A percentile compares a stretch with the other conserved stretches of the same genome.
phyloP scores from a whole-genome alignment of 2,113 vertebrate genomes.

The Corythornis madagascariensis region DNA sequence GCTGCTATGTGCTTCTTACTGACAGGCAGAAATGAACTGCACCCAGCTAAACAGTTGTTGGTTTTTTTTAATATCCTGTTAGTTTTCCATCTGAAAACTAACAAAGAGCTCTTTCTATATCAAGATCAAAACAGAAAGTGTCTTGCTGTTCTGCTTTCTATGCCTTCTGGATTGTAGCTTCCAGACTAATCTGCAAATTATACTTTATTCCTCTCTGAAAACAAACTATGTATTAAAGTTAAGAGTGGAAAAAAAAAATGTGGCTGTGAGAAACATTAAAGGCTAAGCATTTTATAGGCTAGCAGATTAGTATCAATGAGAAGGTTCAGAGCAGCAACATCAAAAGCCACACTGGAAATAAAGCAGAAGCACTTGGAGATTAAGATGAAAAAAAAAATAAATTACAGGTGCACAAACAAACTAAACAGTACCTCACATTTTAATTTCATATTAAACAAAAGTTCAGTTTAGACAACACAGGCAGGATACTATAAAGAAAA shows the following conservation, averaged over 20 bases:
- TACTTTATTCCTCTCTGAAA: not conserved
- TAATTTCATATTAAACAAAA: not conserved
- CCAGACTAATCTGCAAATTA: not conserved
- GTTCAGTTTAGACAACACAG: not conserved
- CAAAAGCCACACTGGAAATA: not conserved
- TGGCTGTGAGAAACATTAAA: not conserved
- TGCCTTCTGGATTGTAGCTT: not conserved
- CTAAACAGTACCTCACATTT: not conserved
- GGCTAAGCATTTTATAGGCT: not conserved
- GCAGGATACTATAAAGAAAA: not conserved
- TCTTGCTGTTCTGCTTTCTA: not conserved
- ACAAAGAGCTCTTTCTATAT: slow-evolving; percentile 8
- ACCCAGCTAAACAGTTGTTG: not conserved
- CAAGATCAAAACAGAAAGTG: not conserved
- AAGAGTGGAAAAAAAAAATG: not conserved
- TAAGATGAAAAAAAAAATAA: not conserved
- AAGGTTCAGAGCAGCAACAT: not conserved
- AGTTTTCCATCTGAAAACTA: slow-evolving; percentile 18
- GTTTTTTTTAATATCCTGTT: not conserved
- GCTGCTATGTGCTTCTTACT: not conserved
- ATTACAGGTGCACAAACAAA: not conserved
- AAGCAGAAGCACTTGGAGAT: not conserved
- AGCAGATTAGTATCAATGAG: not conserved
- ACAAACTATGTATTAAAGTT: not conserved
- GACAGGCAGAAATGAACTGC: slow-evolving; percentile 1